Conservation (phyloP, 2,797 vertebrate species). For the Paedocypris micromegethes region DNA sequence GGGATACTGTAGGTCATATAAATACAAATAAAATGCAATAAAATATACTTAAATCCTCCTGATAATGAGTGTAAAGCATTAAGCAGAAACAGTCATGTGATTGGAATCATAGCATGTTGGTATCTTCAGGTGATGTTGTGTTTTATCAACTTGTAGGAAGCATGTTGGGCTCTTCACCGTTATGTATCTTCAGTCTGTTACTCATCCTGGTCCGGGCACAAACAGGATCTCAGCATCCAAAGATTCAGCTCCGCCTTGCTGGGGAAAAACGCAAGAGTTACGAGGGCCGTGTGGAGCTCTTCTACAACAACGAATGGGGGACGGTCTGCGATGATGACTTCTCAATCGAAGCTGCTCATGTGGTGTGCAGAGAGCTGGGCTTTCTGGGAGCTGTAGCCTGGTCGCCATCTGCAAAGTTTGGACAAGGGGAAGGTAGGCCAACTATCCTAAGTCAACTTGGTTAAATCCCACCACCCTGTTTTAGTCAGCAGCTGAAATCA, state of each 20-base stretch:
- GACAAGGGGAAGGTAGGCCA: slow-evolving; percentile 84
- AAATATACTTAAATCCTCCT: no score
- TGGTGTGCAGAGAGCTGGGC: slow-evolving; percentile 86
- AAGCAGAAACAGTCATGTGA: neutral
- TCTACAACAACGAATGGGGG: slow-evolving; percentile 84
- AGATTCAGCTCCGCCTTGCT: slow-evolving; percentile 79
- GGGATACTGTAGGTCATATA: no score
- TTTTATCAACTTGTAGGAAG: slow-evolving; percentile 31
- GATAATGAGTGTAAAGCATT: no score
- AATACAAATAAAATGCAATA: no score
- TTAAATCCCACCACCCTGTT: slow-evolving; percentile 33
- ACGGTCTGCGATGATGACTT: slow-evolving; percentile 95
- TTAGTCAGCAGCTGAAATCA: slow-evolving; percentile 49
- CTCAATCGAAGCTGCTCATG: slow-evolving; percentile 80
- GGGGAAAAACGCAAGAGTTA: slow-evolving; percentile 86
- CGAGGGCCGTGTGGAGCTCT: slow-evolving; percentile 86
- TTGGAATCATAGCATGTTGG: no score
- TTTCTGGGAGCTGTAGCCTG: slow-evolving; percentile 80
- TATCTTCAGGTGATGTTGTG: slow-evolving; percentile 7
- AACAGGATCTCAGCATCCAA: slow-evolving; percentile 42
- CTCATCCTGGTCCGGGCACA: slow-evolving; percentile 54
- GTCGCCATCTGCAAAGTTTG: slow-evolving; percentile 81
- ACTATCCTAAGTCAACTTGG: neutral
- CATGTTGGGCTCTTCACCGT: slow-evolving; percentile 48
- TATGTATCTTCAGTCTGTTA: slow-evolving; percentile 48